phyloP scores from a whole-genome alignment of 2,113 vertebrate species.

The Sapajus apella region DNA sequence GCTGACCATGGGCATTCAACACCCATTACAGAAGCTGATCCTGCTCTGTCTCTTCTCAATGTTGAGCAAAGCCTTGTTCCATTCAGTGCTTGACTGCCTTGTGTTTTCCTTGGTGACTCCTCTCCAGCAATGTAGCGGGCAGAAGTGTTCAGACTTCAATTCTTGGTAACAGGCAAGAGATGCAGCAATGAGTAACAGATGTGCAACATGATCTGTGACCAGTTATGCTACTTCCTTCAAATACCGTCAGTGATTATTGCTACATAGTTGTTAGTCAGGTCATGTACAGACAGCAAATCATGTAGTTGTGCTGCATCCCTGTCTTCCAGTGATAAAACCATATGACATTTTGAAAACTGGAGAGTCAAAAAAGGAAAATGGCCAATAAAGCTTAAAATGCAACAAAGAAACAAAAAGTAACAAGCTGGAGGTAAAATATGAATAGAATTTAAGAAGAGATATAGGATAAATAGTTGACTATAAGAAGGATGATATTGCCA shows the following conservation, averaged over 20 bases:
- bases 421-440: background rate
- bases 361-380: background rate
- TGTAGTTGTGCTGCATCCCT: background rate
- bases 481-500: background rate
- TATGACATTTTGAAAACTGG: background rate
- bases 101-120: background rate
- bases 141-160: background rate
- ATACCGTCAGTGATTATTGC: background rate
- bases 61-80: background rate
- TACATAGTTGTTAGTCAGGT: background rate
- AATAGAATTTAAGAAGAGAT: background rate
- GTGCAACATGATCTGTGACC: background rate
- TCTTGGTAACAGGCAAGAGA: background rate
- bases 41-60: background rate
- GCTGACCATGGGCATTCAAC: background rate
- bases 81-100: too few relatives aligned
- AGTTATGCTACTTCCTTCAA: background rate
- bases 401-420: background rate
- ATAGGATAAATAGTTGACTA: background rate
- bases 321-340: background rate
- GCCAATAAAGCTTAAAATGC: background rate
- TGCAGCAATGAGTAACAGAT: background rate
- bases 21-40: background rate
- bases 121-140: background rate
- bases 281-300: background rate